These are phyloP conservation scores for Sylvilagus bachmani DNA, from an alignment of 2,113 vertebrate genomes.

Conservation along the genomic window DNA sequence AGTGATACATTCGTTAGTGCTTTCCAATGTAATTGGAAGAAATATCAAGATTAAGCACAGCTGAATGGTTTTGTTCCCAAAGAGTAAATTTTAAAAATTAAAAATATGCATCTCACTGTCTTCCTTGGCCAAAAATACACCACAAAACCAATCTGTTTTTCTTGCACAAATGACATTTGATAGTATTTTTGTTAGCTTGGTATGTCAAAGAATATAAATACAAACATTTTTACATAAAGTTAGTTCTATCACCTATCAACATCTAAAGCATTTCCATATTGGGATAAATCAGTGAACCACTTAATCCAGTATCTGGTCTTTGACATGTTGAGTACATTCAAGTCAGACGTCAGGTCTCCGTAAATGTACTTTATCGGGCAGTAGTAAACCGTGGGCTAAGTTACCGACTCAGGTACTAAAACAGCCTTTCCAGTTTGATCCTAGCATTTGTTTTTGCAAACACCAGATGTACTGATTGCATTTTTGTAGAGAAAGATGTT, in stretches of 20 bases:
- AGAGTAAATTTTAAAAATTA: constrained; percentile 75
- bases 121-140: constrained; percentile 34
- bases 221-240: constrained; percentile 26
- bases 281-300: constrained; percentile 39
- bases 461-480: background rate
- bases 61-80: constrained; percentile 72
- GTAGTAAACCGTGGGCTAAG: background rate
- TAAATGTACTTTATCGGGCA: constrained; percentile 21
- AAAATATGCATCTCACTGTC: constrained; percentile 63
- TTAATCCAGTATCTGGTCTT: constrained; percentile 36
- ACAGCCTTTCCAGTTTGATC: constrained; percentile 51
- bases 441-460: constrained; percentile 57
- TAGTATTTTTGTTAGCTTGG: constrained; percentile 63
- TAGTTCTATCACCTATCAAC: constrained; percentile 38
- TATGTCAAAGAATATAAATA: constrained; percentile 53
- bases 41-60: constrained; percentile 75
- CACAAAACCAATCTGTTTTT: constrained; percentile 6
- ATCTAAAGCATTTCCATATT: constrained; percentile 39
- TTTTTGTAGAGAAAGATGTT: constrained; percentile 54
- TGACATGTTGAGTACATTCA: constrained; percentile 45
- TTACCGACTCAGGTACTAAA: constrained; percentile 34
- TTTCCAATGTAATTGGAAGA: constrained; percentile 74
- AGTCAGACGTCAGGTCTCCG: constrained; percentile 46
- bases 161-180: constrained; percentile 48
- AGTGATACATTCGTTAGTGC: constrained; percentile 79